These are phyloP conservation scores for Burhinus oedicnemus DNA, from an alignment of 2,113 vertebrate genomes.

Conservation along the genomic window DNA sequence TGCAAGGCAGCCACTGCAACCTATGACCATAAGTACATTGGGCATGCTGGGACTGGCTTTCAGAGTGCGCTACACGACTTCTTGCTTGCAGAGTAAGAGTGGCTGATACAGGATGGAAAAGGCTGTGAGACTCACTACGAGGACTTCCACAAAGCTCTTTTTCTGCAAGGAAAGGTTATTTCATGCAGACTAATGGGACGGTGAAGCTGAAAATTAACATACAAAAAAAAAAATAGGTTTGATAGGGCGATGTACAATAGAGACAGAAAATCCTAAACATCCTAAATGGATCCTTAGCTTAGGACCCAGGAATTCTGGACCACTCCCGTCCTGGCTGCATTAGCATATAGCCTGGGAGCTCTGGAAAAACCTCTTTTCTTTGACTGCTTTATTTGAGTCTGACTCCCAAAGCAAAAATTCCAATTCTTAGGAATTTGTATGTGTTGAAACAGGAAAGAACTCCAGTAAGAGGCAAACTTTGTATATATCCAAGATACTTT, in stretches of 20 bases:
- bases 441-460: background rate
- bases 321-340: background rate
- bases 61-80: background rate
- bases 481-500: background rate
- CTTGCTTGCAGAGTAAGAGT: background rate
- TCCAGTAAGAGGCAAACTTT: background rate
- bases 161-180: background rate
- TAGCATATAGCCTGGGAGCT: background rate
- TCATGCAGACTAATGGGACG: background rate
- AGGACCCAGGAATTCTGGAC: background rate
- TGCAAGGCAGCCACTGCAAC: background rate
- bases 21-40: background rate
- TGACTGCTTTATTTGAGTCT: background rate
- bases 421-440: background rate
- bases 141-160: background rate
- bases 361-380: background rate
- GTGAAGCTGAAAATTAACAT: rapidly evolving
- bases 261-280: background rate
- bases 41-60: background rate
- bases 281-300: background rate
- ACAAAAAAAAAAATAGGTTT: background rate
- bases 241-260: background rate
- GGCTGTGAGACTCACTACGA: rapidly evolving
- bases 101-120: background rate
- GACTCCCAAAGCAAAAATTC: background rate